Percentiles rank a stretch among this genome's conserved stretches.
Evolutionary conservation across 2,113 vertebrate species (phyloP).

Genomic region (Gobio gobio): DNA sequence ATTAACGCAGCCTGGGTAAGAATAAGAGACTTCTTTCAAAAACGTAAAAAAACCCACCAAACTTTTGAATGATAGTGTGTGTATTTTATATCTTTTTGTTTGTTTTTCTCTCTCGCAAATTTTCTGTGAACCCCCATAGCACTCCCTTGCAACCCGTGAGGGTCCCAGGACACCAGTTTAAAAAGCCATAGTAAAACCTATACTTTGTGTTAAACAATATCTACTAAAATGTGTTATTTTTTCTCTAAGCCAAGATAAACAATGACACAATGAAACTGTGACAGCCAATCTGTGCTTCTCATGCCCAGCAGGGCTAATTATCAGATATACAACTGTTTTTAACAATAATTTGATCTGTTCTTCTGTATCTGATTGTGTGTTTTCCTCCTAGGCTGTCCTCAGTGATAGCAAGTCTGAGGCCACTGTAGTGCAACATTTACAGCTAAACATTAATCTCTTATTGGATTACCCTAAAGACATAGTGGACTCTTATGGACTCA

Average conservation of each 20-base stretch:
- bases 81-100: not conserved
- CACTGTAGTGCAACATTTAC: conserved; percentile 81
- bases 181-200: not conserved
- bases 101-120: not conserved
- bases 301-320: conserved; percentile 27
- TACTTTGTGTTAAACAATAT: not conserved
- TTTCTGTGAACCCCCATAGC: not conserved
- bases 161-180: not conserved
- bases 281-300: not conserved
- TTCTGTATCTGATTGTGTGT: conserved; percentile 62
- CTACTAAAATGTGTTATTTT: not conserved
- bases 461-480: conserved; percentile 85
- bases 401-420: conserved; percentile 85
- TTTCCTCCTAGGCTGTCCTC: conserved; percentile 83
- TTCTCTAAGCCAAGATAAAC: not conserved
- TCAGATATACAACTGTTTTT: conserved; percentile 43
- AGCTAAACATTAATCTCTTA: conserved; percentile 78
- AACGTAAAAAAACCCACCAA: not conserved
- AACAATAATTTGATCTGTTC: conserved; percentile 68
- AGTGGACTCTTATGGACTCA: conserved; percentile 83
- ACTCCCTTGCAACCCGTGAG: not conserved
- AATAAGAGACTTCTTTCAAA: not conserved
- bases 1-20: not conserved
- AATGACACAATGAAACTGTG: not conserved
- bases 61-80: not conserved